Conservation (phyloP, 2,797 vertebrate species). For the Cetoscarus ocellatus region DNA sequence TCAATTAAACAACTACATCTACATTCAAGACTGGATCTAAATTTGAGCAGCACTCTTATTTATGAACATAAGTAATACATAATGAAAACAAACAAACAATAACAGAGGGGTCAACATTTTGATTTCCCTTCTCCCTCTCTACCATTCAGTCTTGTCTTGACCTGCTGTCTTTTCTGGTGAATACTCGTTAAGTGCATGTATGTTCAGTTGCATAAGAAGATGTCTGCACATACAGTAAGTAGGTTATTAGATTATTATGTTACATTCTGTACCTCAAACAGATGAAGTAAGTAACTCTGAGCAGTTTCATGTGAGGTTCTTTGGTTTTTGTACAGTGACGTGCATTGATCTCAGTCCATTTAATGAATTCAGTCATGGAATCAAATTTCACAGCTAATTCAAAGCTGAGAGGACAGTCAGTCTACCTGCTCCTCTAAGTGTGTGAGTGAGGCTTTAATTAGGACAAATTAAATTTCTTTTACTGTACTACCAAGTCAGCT, state of each 20-base stretch:
- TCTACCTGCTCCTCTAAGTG: neutral
- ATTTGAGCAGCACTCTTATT: too few species aligned
- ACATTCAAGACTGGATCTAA: too few species aligned
- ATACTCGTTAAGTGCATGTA: neutral
- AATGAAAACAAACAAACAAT: too few species aligned
- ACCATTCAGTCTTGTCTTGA: neutral
- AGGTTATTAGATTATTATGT: constrained; percentile 1
- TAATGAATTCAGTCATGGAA: neutral
- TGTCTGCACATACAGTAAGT: neutral
- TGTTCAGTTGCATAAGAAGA: neutral
- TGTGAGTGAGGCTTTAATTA: constrained; percentile 4
- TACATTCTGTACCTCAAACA: neutral
- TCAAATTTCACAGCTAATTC: constrained; percentile 34
- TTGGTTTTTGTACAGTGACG: neutral
- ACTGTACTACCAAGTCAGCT: constrained; percentile 8
- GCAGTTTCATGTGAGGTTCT: neutral
- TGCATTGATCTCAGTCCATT: constrained; percentile 21
- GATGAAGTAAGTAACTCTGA: neutral
- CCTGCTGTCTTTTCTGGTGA: neutral
- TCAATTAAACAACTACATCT: too few species aligned
- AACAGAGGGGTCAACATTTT: too few species aligned
- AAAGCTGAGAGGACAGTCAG: neutral
- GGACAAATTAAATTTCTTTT: constrained; percentile 4
- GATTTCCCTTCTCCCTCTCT: neutral
- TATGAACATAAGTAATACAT: too few species aligned